Percentiles rank a stretch among this genome's conserved stretches.
phyloP scores from a whole-genome alignment of 2,113 vertebrate genomes.

The Clarias batrachus region DNA sequence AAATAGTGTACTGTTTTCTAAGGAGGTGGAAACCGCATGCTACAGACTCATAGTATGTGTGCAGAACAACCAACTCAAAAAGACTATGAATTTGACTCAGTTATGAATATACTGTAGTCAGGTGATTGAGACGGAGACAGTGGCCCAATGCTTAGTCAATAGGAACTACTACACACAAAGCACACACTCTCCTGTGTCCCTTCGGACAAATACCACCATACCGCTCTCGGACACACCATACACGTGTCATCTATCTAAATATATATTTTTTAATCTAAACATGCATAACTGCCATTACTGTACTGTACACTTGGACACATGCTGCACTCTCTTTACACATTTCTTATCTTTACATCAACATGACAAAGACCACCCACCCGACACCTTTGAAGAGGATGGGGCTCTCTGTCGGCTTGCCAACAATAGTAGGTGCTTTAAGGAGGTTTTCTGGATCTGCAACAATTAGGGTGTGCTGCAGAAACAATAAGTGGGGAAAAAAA shows the following conservation, averaged over 20 bases:
- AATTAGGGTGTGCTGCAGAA: constrained; percentile 85
- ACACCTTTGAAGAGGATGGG: constrained; percentile 94
- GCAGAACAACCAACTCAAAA: not conserved
- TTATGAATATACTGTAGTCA: not conserved
- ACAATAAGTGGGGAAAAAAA: not conserved
- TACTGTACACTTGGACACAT: not conserved
- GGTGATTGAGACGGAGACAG: not conserved
- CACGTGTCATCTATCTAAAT: not conserved
- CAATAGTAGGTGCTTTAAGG: constrained; percentile 94
- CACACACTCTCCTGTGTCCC: not conserved
- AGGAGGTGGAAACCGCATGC: not conserved
- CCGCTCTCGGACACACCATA: not conserved
- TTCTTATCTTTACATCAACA: not conserved
- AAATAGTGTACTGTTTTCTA: not conserved
- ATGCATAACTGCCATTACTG: not conserved
- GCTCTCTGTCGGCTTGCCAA: constrained; percentile 81
- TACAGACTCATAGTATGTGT: not conserved
- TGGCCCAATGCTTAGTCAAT: not conserved
- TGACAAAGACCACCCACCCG: constrained; percentile 76
- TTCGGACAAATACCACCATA: not conserved
- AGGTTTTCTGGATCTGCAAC: constrained; percentile 90
- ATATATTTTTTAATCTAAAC: not conserved
- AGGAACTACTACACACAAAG: not conserved
- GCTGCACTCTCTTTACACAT: not conserved
- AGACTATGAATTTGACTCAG: not conserved